Conservation (phyloP, 2,113 vertebrate genomes). For the Chloropsis hardwickii region DNA sequence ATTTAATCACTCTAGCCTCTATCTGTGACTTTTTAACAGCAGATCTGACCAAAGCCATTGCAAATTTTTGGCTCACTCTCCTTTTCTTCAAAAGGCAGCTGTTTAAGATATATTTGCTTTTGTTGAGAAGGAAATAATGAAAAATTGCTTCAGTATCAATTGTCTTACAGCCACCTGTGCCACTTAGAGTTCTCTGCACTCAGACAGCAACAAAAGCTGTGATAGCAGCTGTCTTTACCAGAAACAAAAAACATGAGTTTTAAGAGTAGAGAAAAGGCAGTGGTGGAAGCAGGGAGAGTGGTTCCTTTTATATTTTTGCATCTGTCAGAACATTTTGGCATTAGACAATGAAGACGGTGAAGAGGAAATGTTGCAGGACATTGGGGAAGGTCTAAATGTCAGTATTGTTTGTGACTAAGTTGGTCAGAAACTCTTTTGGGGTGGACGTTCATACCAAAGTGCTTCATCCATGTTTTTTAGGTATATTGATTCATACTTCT, state of each 20-base stretch:
- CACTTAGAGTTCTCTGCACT: not conserved
- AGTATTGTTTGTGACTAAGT: not conserved
- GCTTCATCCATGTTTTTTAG: not conserved
- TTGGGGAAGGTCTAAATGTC: not conserved
- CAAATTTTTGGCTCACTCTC: not conserved
- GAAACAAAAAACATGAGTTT: accelerated
- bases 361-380: not conserved
- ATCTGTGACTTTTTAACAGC: not conserved
- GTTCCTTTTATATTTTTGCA: not conserved
- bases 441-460: not conserved
- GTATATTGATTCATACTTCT: not conserved
- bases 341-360: not conserved
- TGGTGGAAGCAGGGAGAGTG: not conserved
- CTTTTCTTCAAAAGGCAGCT: not conserved
- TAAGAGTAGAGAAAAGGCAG: not conserved
- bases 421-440: not conserved
- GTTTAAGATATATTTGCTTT: not conserved
- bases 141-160: not conserved
- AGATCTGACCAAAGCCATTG: not conserved
- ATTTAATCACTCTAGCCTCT: not conserved
- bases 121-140: not conserved
- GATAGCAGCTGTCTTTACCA: not conserved
- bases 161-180: not conserved
- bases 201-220: not conserved
- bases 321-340: not conserved